A percentile compares a stretch with the other conserved stretches of the same genome.
These are phyloP conservation scores for Collichthys lucidus DNA, from an alignment of 2,113 vertebrate species.

Conservation along the genomic window DNA sequence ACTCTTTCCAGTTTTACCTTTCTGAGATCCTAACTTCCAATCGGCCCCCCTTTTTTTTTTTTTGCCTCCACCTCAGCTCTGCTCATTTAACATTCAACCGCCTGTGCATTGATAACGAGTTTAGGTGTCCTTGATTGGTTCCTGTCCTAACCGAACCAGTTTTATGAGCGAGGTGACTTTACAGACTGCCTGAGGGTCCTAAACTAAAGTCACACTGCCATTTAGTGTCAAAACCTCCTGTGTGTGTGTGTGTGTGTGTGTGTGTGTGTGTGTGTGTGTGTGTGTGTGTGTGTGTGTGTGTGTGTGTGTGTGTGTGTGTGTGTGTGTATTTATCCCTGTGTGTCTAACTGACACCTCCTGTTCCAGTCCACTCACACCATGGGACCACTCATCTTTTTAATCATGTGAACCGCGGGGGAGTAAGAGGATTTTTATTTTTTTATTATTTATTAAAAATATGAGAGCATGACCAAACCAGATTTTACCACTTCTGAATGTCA, in stretches of 20 bases:
- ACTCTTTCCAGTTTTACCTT: conserved; percentile 1
- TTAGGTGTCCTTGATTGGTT: conserved; percentile 51
- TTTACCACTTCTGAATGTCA: not conserved
- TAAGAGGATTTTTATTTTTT: conserved; percentile 13
- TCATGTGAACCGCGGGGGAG: conserved; percentile 42
- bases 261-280: too few species aligned
- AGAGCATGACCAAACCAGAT: conserved; percentile 7
- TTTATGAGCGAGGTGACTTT: conserved; percentile 30
- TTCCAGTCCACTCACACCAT: conserved; percentile 31
- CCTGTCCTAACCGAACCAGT: conserved; percentile 12
- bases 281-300: too few species aligned
- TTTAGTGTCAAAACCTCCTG: conserved; percentile 30
- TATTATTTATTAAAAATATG: conserved; percentile 36
- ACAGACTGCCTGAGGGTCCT: conserved; percentile 31
- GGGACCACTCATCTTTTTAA: conserved; percentile 57
- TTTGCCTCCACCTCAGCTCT: conserved; percentile 9
- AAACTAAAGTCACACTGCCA: conserved; percentile 40
- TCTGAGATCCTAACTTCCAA: not conserved
- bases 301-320: too few species aligned
- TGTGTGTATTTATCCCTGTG: not conserved
- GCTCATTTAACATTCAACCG: conserved; percentile 43
- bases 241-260: too few species aligned
- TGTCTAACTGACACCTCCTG: conserved; percentile 44
- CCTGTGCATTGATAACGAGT: conserved; percentile 51
- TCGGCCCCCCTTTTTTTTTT: not conserved